These are phyloP conservation scores for Etia nguti DNA, from an alignment of 2,113 vertebrate genomes.

Conservation along the genomic window DNA sequence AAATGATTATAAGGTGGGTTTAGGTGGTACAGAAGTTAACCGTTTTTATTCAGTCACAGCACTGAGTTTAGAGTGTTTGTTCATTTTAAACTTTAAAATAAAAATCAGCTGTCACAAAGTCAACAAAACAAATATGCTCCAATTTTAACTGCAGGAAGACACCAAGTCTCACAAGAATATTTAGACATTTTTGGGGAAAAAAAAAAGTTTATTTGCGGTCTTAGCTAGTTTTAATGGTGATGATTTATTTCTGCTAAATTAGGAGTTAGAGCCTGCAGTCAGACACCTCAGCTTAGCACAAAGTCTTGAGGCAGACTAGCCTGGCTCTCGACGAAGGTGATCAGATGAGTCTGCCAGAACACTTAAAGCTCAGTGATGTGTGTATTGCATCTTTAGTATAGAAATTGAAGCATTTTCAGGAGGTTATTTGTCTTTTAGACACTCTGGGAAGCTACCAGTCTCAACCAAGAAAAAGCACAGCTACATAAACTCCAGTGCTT, in stretches of 20 bases:
- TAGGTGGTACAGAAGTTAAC: not conserved
- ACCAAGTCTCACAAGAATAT: not conserved
- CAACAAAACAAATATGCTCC: not conserved
- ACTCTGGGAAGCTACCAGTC: not conserved
- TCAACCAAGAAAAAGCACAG: not conserved
- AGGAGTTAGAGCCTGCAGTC: not conserved
- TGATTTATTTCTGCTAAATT: not conserved
- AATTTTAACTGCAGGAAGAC: not conserved
- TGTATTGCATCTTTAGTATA: not conserved
- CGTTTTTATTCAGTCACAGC: not conserved
- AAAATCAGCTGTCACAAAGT: not conserved
- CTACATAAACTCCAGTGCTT: not conserved
- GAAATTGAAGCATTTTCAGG: not conserved
- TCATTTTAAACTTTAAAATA: not conserved
- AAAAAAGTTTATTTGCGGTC: not conserved
- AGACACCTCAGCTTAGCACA: not conserved
- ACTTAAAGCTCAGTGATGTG: not conserved
- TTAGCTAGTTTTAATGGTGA: not conserved
- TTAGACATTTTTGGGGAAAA: not conserved
- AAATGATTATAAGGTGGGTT: constrained; percentile 89
- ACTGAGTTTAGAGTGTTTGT: not conserved
- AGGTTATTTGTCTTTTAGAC: not conserved
- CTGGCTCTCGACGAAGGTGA: not conserved
- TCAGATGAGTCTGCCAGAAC: not conserved
- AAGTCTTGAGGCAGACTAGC: not conserved